A percentile compares a stretch with the other conserved stretches of the same genome.
These are phyloP conservation scores for Hypanus sabinus DNA, from an alignment of 2,113 vertebrate species.

Conservation along the genomic window DNA sequence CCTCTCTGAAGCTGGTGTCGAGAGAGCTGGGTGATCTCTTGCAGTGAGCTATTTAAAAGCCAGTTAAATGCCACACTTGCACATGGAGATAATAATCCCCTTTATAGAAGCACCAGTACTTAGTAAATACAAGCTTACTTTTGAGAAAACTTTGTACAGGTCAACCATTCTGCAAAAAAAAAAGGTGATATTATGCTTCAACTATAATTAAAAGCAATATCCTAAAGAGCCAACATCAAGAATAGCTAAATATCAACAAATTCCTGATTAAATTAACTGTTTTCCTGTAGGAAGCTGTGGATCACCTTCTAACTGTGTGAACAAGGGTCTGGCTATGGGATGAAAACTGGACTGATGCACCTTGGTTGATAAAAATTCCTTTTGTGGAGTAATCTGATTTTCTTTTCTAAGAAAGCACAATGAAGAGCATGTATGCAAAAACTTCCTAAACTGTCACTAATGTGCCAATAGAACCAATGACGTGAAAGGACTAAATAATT, in stretches of 20 bases:
- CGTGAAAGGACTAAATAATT: not conserved
- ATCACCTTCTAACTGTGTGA: not conserved
- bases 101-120: not conserved
- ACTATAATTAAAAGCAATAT: not conserved
- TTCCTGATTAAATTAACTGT: conserved; percentile 36
- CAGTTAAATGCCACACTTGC: not conserved
- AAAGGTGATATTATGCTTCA: conserved; percentile 7
- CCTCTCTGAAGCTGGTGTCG: not conserved
- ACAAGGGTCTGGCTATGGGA: not conserved
- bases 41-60: not conserved
- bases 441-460: not conserved
- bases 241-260: conserved; percentile 23
- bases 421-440: not conserved
- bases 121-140: not conserved
- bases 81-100: not conserved
- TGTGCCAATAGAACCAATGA: not conserved
- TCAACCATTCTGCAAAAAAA: not conserved
- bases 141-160: not conserved
- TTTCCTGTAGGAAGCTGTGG: conserved; percentile 18
- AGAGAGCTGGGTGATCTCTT: not conserved
- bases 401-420: no score
- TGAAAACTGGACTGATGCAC: no score
- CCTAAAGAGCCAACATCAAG: conserved; percentile 29
- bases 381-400: no score
- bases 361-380: no score